These are phyloP conservation scores for Lateolabrax maculatus DNA, from an alignment of 2,797 vertebrate genomes.

Conservation along the genomic window DNA sequence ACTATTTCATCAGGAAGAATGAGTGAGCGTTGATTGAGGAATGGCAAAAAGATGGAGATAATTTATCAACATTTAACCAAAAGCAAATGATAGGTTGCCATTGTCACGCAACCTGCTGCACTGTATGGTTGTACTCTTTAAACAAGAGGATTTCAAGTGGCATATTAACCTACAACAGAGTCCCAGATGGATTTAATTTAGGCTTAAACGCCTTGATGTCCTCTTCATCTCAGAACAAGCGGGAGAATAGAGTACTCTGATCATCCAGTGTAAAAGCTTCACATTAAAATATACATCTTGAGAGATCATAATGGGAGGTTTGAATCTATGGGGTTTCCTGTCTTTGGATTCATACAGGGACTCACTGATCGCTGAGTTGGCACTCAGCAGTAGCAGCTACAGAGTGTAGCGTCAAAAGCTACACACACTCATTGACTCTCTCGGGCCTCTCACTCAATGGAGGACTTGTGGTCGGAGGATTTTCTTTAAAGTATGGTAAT, in stretches of 20 bases:
- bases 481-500: slow-evolving; percentile 85
- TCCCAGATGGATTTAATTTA: slow-evolving; percentile 41
- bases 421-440: slow-evolving; percentile 60
- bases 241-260: slow-evolving; percentile 22
- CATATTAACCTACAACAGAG: slow-evolving; percentile 35
- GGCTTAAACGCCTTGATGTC: slow-evolving; percentile 41
- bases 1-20: slow-evolving; percentile 50
- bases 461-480: slow-evolving; percentile 66
- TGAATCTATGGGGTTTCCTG: slow-evolving; percentile 53
- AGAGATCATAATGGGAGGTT: slow-evolving; percentile 33
- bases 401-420: slow-evolving; percentile 52
- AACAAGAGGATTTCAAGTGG: slow-evolving; percentile 43
- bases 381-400: slow-evolving; percentile 36
- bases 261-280: slow-evolving; percentile 44
- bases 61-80: slow-evolving; percentile 48
- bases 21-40: slow-evolving; percentile 37
- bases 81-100: slow-evolving; percentile 22
- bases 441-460: slow-evolving; percentile 53
- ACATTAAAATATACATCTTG: slow-evolving; percentile 52
- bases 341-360: slow-evolving; percentile 44
- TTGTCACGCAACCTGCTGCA: slow-evolving; percentile 17
- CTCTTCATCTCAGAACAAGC: slow-evolving; percentile 35
- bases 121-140: not conserved
- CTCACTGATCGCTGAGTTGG: slow-evolving; percentile 53
- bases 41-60: not conserved